Evolutionary conservation across 2,797 vertebrate genomes (phyloP).

Genomic region (Betta splendens): DNA sequence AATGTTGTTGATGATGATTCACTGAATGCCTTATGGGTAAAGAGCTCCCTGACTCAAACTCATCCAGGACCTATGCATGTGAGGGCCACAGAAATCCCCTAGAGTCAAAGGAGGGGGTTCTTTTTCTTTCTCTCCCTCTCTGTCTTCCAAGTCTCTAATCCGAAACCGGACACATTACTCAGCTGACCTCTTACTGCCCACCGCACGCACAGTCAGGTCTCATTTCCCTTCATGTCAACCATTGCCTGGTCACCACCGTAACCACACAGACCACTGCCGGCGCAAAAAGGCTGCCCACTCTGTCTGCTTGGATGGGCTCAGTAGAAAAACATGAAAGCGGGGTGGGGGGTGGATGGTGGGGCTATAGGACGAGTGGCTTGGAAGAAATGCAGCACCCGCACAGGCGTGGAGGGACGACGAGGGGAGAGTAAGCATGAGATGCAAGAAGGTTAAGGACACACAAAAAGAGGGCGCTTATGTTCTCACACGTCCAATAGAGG

Average conservation of each 20-base stretch:
- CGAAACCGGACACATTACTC: constrained; percentile 72
- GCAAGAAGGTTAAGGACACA: constrained; percentile 52
- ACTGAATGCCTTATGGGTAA: constrained; percentile 62
- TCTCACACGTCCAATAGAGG: constrained; percentile 49
- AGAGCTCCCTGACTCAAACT: constrained; percentile 63
- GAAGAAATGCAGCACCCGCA: constrained; percentile 26
- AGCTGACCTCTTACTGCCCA: constrained; percentile 67
- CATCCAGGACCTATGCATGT: constrained; percentile 47
- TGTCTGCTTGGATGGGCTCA: constrained; percentile 65
- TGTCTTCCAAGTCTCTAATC: constrained; percentile 61
- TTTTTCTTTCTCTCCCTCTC: constrained; percentile 23
- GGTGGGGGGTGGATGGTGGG: constrained; percentile 28
- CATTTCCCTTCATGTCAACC: constrained; percentile 72
- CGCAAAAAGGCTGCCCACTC: constrained; percentile 61
- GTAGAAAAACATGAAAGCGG: constrained; percentile 34
- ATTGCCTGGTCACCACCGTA: constrained; percentile 63
- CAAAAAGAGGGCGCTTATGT: constrained; percentile 39
- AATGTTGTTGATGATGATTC: constrained; percentile 63
- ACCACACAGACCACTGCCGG: constrained; percentile 70
- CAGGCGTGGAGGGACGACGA: not conserved
- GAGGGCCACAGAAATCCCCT: constrained; percentile 51
- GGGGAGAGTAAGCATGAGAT: constrained; percentile 12
- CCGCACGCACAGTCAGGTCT: constrained; percentile 73
- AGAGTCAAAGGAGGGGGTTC: constrained; percentile 47
- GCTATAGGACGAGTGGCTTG: too few species aligned